These are phyloP conservation scores for Myrmecophaga tridactyla DNA, from an alignment of 2,113 vertebrate genomes.

Conservation along the genomic window DNA sequence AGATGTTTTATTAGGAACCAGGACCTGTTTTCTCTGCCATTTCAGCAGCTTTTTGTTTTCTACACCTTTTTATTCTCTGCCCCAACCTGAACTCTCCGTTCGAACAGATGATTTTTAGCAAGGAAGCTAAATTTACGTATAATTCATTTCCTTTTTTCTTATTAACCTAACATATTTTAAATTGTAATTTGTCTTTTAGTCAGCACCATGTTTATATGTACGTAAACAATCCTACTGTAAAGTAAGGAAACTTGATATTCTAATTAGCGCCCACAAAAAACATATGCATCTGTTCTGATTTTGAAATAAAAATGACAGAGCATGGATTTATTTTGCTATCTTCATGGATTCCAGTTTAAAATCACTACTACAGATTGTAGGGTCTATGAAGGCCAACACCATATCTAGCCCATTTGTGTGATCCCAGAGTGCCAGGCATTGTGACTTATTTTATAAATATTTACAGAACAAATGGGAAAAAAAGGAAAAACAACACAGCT, in stretches of 20 bases:
- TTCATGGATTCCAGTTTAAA: neutral
- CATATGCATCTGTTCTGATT: neutral
- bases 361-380: neutral
- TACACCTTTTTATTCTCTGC: neutral
- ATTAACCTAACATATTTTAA: neutral
- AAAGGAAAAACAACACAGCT: neutral
- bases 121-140: neutral
- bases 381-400: neutral
- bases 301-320: neutral
- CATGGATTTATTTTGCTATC: neutral
- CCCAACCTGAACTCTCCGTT: neutral
- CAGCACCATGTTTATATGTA: neutral
- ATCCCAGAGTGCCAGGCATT: neutral
- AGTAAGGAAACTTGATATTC: neutral
- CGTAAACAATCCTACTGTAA: neutral
- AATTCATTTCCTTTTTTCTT: neutral
- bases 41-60: neutral
- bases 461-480: neutral
- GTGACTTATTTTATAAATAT: neutral
- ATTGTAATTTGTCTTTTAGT: conserved; percentile 9
- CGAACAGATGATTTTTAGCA: neutral
- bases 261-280: neutral
- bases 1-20: neutral
- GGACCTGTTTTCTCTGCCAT: neutral
- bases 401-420: neutral